These are phyloP conservation scores for Notamacropus eugenii DNA, from an alignment of 2,797 vertebrate species.

Conservation along the genomic window DNA sequence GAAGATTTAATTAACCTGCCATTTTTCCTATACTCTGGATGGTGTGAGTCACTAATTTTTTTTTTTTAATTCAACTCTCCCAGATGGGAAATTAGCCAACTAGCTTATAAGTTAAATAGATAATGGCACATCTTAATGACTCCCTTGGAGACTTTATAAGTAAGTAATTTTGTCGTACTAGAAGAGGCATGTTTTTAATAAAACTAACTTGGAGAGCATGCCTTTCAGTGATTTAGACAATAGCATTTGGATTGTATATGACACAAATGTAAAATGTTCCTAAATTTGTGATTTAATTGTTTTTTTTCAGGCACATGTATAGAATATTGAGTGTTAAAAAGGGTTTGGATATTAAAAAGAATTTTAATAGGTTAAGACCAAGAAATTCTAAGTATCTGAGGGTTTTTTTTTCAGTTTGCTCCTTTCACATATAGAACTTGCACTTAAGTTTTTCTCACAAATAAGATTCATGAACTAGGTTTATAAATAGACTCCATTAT, in stretches of 20 bases:
- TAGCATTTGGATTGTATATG: slow-evolving; percentile 6
- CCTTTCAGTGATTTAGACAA: slow-evolving; percentile 41
- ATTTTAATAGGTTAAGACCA: slow-evolving; percentile 30
- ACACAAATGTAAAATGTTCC: slow-evolving; percentile 38
- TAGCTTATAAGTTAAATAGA: slow-evolving; percentile 57
- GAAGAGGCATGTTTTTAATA: slow-evolving; percentile 54
- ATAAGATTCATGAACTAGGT: not conserved
- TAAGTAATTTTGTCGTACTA: slow-evolving; percentile 65
- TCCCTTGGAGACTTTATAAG: slow-evolving; percentile 56
- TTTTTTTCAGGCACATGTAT: slow-evolving; percentile 1
- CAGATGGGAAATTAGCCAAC: slow-evolving; percentile 59
- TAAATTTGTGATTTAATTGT: slow-evolving; percentile 32
- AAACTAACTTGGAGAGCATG: slow-evolving; percentile 33
- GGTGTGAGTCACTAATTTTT: slow-evolving; percentile 61
- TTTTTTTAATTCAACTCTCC: slow-evolving; percentile 58
- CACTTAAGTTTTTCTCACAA: slow-evolving; percentile 37
- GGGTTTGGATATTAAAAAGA: slow-evolving; percentile 11
- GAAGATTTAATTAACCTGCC: slow-evolving; percentile 53
- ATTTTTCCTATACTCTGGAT: slow-evolving; percentile 40
- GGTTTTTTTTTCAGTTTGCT: slow-evolving; percentile 32
- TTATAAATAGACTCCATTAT: not conserved
- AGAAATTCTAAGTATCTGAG: slow-evolving; percentile 16
- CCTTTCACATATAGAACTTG: slow-evolving; percentile 26
- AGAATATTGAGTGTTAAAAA: not conserved
- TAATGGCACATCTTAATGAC: slow-evolving; percentile 46